Conservation (phyloP, 37 sponge, comb jelly and placozoan genomes). For the Oopsacas minuta region DNA sequence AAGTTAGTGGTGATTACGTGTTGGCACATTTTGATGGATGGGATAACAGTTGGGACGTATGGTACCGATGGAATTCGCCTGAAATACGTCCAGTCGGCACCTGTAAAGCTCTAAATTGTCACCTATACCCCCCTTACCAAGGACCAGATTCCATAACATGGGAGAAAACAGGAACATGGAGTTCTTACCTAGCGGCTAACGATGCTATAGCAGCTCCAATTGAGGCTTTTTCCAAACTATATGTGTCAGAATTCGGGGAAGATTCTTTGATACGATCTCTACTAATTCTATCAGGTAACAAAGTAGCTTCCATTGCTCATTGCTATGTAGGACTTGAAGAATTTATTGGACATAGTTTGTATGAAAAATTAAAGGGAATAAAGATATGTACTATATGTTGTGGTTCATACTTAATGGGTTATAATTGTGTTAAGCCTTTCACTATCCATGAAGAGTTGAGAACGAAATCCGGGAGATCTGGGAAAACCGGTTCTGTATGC, state of each 20-base stretch:
- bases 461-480: background rate
- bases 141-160: background rate
- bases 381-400: background rate
- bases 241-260: background rate
- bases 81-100: slow-evolving; percentile 1
- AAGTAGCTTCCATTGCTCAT: background rate
- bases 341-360: background rate
- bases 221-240: background rate
- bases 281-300: background rate
- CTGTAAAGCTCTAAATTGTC: background rate
- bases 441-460: background rate
- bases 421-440: background rate
- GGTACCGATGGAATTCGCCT: background rate
- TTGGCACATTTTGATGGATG: slow-evolving; percentile 10
- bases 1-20: background rate
- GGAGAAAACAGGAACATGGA: background rate
- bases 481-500: background rate
- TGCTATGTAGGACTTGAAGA: background rate
- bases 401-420: background rate
- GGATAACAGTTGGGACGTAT: background rate
- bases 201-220: background rate
- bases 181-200: background rate
- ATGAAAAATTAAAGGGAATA: background rate
- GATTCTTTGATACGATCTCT: background rate
- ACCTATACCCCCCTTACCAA: background rate